Percentiles rank a stretch among this genome's conserved stretches.
Conservation (phyloP, 2,113 vertebrate species). For the Axis porcinus region DNA sequence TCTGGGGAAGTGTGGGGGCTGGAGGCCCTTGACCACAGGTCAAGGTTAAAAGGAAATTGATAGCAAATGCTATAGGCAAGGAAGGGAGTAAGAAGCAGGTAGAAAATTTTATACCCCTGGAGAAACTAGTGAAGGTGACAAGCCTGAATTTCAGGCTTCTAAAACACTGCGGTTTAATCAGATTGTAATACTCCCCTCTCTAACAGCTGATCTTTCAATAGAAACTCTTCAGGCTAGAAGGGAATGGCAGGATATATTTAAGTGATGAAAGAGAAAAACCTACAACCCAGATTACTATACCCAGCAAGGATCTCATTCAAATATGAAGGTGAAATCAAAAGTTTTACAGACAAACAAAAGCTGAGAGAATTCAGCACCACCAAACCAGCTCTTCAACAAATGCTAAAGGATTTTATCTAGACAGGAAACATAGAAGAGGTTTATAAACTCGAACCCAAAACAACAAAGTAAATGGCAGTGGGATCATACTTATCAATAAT, state of each 20-base stretch:
- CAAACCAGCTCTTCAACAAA: background rate
- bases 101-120: background rate
- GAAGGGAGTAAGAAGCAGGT: background rate
- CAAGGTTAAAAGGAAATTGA: background rate
- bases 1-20: background rate
- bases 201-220: background rate
- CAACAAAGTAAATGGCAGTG: background rate
- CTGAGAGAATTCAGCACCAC: background rate
- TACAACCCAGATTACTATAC: background rate
- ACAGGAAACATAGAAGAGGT: background rate
- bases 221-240: background rate
- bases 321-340: background rate
- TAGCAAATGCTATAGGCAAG: background rate
- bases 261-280: background rate
- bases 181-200: background rate
- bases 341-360: background rate
- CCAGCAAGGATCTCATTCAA: background rate
- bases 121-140: background rate
- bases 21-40: background rate
- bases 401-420: background rate
- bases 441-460: background rate
- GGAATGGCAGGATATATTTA: background rate
- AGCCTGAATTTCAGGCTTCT: background rate
- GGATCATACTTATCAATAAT: background rate
- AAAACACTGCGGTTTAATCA: background rate